Base-by-base conservation (phyloP, 2,797 vertebrate genomes). In the Sebastes miniatus region DNA sequence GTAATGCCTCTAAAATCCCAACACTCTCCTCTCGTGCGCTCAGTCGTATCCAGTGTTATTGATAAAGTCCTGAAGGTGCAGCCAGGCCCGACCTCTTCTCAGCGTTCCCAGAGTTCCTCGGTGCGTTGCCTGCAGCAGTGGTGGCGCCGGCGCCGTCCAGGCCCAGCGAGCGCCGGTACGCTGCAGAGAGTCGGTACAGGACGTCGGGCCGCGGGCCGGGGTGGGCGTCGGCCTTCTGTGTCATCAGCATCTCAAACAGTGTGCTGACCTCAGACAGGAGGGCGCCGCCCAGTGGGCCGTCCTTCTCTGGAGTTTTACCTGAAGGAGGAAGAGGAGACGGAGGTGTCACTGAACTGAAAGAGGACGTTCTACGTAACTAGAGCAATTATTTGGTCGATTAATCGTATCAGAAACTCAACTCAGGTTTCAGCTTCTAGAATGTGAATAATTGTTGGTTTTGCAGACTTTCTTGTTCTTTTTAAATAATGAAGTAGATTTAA, bases 261-360 rank as follows among this genome's bases (percentile, higher is more conserved):
- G 96, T 97, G 94, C 97, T 99, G 94, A 99, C 98, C 93, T 99
- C 98, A 0, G 97, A 98, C 24, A 99, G 93, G 79, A 99, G 95
- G 2, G 96, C 94, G 77, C 96, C 97, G 36, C 96, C 96, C 87
- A 98, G 89, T 3, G 92, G 91, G 0, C 91, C 92, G 47, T 95
- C 95, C 6, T 91, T 64, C 31, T 95, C 96, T 4, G 92, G 92
- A 1, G 87, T 92, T 90, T 99, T 94, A 80, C 93, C 93, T 94
- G 83, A 50, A 39, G 63, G 69, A 18, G 36, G 20, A 9, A n/a
- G 31, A 52, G 4, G n/a, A 34, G 5, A 34, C 1, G 8, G 39
- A 69, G 52, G 43, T 2, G 25, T 75, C 65, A 80, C 36, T 27
- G 8, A n/a, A 22, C 18, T 43, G 18, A 56, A 54, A 65, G 6